Percentiles rank a stretch among this genome's conserved stretches.
These are phyloP conservation scores for Notothenia rossii DNA, from an alignment of 2,113 vertebrate species.

Conservation along the genomic window DNA sequence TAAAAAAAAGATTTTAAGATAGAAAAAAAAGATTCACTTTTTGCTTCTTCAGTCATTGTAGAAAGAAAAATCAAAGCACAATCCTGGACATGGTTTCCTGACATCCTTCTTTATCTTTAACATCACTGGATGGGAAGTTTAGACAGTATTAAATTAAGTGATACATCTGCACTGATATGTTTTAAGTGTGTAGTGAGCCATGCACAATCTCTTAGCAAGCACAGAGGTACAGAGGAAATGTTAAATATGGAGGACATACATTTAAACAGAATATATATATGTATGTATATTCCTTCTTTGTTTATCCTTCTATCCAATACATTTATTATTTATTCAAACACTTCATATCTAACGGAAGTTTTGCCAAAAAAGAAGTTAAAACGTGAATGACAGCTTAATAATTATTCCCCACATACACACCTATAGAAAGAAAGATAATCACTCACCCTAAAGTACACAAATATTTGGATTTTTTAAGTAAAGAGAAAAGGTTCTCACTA, in stretches of 20 bases:
- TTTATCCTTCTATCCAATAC: slow-evolving; percentile 43
- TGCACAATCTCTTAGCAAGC: slow-evolving; percentile 61
- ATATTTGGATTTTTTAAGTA: slow-evolving; percentile 77
- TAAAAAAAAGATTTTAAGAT: neutral
- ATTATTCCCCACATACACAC: slow-evolving; percentile 62
- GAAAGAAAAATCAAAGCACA: slow-evolving; percentile 2
- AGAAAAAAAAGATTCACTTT: neutral
- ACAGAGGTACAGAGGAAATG: slow-evolving; percentile 38
- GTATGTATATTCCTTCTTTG: slow-evolving; percentile 59
- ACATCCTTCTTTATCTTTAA: neutral
- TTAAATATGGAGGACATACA: slow-evolving; percentile 73
- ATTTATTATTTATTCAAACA: slow-evolving; percentile 39
- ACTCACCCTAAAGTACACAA: slow-evolving; percentile 76
- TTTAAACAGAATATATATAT: slow-evolving; percentile 63
- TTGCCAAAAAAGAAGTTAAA: slow-evolving; percentile 47
- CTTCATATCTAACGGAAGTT: slow-evolving; percentile 41
- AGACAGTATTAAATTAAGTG: slow-evolving; percentile 13
- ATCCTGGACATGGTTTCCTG: slow-evolving; percentile 6
- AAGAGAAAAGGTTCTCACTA: slow-evolving; percentile 68
- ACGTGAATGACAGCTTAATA: slow-evolving; percentile 44
- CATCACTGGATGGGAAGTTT: slow-evolving; percentile 2
- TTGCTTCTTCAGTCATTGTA: slow-evolving; percentile 42
- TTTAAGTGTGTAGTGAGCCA: slow-evolving; percentile 39
- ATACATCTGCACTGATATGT: slow-evolving; percentile 13
- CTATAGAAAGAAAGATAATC: slow-evolving; percentile 50